These are phyloP conservation scores for Plectrocnemia conspersa DNA, from an alignment of 1,140 invertebrate genomes.

Conservation along the genomic window DNA sequence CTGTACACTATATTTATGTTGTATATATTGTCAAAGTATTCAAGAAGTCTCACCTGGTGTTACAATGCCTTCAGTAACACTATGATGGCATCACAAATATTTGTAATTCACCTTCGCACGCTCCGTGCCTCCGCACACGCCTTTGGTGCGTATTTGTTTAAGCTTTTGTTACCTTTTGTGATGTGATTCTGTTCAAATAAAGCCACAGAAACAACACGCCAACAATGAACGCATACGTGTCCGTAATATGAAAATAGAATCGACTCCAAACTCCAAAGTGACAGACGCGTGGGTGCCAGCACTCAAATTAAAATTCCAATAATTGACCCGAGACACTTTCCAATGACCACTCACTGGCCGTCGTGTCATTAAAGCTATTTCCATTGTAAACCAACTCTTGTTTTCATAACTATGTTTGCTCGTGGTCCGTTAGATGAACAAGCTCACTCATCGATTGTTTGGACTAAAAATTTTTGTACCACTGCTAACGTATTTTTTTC, in stretches of 20 bases:
- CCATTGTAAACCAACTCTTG: constrained; percentile 18
- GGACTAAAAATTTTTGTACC: constrained; percentile 14
- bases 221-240: no score
- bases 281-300: no score
- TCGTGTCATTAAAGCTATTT: constrained; percentile 17
- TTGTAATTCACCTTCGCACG: constrained; percentile 4
- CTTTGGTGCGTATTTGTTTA: constrained; percentile 4
- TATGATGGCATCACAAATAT: constrained; percentile 21
- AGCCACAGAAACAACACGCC: neutral
- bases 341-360: no score
- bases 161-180: constrained; percentile 10
- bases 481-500: no score
- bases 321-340: no score
- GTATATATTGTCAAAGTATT: no score
- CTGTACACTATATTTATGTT: no score
- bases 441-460: constrained; percentile 21
- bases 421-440: constrained; percentile 15
- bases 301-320: no score
- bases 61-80: constrained; percentile 20
- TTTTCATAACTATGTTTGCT: constrained; percentile 16
- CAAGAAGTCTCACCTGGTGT: constrained; percentile 9
- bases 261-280: no score
- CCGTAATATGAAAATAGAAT: no score
- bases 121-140: constrained; percentile 18
- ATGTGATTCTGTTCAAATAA: constrained; percentile 3